These are phyloP conservation scores for Numenius phaeopus DNA, from an alignment of 2,797 vertebrate species.

Conservation along the genomic window DNA sequence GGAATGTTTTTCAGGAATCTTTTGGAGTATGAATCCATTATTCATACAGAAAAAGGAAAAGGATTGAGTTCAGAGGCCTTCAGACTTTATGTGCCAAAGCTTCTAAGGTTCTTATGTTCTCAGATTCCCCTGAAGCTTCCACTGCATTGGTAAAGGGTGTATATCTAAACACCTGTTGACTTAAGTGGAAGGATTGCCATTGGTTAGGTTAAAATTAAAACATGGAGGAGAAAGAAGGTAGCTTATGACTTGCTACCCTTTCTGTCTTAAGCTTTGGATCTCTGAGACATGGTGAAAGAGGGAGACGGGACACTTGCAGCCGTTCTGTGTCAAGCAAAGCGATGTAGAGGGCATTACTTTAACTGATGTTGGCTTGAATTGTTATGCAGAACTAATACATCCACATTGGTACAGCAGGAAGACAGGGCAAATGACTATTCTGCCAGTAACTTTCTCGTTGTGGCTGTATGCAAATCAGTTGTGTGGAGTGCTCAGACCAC, in stretches of 20 bases:
- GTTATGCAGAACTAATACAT: background rate
- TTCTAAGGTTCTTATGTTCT: background rate
- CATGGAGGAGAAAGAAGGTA: background rate
- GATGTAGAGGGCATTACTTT: background rate
- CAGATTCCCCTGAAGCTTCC: background rate
- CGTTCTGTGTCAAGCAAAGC: background rate
- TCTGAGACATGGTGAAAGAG: background rate
- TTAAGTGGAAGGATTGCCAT: background rate
- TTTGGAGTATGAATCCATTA: background rate
- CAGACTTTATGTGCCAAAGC: background rate
- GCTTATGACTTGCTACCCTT: background rate
- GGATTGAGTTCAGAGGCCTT: background rate
- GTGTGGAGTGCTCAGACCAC: background rate
- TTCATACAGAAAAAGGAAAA: background rate
- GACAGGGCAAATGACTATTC: background rate
- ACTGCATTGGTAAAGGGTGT: background rate
- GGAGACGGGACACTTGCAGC: fast-evolving
- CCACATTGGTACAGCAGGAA: background rate
- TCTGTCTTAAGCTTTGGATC: background rate
- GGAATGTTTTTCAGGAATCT: background rate
- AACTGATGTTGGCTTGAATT: background rate
- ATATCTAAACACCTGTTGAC: background rate
- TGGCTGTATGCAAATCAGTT: background rate
- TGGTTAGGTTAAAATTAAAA: background rate
- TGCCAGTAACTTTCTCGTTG: background rate